phyloP scores from a whole-genome alignment of 1,140 invertebrate genomes.

The Sitobion miscanthi region DNA sequence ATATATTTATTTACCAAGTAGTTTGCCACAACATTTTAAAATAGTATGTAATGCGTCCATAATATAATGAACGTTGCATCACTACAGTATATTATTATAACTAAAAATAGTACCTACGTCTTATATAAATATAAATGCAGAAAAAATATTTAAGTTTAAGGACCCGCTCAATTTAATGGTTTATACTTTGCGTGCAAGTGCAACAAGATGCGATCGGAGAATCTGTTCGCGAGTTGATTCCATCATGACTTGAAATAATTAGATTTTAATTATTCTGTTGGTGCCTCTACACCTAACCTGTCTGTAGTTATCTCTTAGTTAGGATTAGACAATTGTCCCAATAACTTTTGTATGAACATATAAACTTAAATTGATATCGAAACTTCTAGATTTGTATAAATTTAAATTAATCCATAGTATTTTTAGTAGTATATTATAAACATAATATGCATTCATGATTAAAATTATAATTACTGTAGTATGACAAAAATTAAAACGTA shows the following conservation, averaged over 20 bases:
- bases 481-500: background rate
- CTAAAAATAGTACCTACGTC: background rate
- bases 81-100: background rate
- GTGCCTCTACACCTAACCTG: no score
- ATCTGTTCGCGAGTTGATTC: no score
- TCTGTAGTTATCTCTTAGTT: background rate
- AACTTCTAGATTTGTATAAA: background rate
- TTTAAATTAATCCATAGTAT: background rate
- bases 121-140: no score
- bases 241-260: no score
- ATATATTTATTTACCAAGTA: background rate
- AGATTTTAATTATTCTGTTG: no score
- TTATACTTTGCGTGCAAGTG: background rate
- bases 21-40: background rate
- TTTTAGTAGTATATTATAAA: background rate
- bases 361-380: background rate
- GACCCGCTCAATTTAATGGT: background rate
- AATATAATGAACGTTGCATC: background rate
- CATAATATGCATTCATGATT: background rate
- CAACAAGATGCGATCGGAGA: background rate
- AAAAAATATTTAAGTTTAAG: background rate
- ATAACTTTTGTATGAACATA: background rate
- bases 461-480: background rate
- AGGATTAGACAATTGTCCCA: background rate
- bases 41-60: background rate